Conservation (phyloP, 2,797 vertebrate genomes). For the Valencia hispanica region DNA sequence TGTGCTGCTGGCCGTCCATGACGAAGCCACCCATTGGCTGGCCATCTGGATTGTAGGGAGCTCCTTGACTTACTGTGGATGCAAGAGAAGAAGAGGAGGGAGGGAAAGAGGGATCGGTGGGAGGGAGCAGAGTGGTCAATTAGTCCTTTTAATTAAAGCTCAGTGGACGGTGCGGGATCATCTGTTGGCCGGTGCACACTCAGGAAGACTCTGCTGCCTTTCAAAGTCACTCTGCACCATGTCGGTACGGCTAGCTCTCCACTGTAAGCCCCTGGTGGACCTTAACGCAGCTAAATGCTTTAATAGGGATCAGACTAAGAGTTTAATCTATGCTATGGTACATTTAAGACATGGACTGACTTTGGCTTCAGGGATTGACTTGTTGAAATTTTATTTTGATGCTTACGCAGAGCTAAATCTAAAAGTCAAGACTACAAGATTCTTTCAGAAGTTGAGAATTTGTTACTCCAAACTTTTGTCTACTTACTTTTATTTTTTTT, state of each 20-base stretch:
- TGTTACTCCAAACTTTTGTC: not conserved
- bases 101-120: conserved; percentile 59
- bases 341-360: conserved; percentile 9
- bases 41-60: conserved; percentile 97
- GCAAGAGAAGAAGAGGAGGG: conserved; percentile 63
- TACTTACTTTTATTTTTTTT: not conserved
- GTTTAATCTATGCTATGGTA: conserved; percentile 24
- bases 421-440: not conserved
- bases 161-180: conserved; percentile 77
- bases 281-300: conserved; percentile 59
- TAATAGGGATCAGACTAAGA: conserved; percentile 50
- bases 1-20: conserved; percentile 99
- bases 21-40: conserved; percentile 99
- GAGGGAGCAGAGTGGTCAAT: conserved; percentile 81
- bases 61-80: conserved; percentile 98
- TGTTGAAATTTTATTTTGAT: not conserved
- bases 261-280: conserved; percentile 49
- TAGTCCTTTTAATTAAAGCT: conserved; percentile 86
- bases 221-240: conserved; percentile 42
- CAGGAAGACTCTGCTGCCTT: conserved; percentile 58
- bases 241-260: conserved; percentile 25
- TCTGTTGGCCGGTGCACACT: conserved; percentile 74
- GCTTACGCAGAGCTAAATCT: not conserved
- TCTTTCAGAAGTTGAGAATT: too few relatives aligned
- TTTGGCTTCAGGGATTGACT: conserved; percentile 21